Base-by-base conservation (phyloP, 2,888 invertebrate genomes). In the Doris montereyensis region DNA sequence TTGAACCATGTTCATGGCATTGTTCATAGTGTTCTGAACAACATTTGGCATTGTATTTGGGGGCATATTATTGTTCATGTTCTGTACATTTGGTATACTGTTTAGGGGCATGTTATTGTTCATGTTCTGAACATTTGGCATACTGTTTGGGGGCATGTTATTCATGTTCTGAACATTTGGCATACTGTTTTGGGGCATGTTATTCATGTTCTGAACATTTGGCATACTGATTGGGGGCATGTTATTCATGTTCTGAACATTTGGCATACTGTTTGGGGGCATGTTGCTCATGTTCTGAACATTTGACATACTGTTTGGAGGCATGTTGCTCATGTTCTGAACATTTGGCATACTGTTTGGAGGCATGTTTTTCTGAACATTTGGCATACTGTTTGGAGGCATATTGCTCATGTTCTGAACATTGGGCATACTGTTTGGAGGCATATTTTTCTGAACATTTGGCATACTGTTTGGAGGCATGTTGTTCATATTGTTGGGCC, bases 1-100 rank as follows among this genome's bases (percentile, higher is more conserved):
- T 1, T 71, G 78, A n/a, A 78, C 82, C 41, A 78, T 76, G 10
- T 78, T 79, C 8, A 72, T 80, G 81, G 83, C 80, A 60, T 68
- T 81, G 52, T 70, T 79, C 62, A 65, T 78, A 65, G 71, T 67
- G 21, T 70, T 77, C 13, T n/a, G n/a, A n/a, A n/a, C n/a, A n/a
- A n/a, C n/a, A n/a, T n/a, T n/a, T n/a, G n/a, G n/a, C n/a, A n/a
- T n/a, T n/a, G 8, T 35, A 8, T 71, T 68, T n/a, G 70, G 58
- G 32, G 24, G 34, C 21, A 70, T 72, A 35, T 74, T 28, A 60
- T 58, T 41, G 62, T 1, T 26, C 62, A 13, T 77, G 32, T 62
- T 52, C 72, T 71, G 76, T 17, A 67, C 62, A 58, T 72, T 78
- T 57, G 73, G 76, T 52, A 77, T 75, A 60, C 58, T 74, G n/a